Evolutionary conservation across 2,113 vertebrate species (phyloP), one percentile per base, ranked within the genome.

Genomic region (Gymnarchus niloticus): DNA sequence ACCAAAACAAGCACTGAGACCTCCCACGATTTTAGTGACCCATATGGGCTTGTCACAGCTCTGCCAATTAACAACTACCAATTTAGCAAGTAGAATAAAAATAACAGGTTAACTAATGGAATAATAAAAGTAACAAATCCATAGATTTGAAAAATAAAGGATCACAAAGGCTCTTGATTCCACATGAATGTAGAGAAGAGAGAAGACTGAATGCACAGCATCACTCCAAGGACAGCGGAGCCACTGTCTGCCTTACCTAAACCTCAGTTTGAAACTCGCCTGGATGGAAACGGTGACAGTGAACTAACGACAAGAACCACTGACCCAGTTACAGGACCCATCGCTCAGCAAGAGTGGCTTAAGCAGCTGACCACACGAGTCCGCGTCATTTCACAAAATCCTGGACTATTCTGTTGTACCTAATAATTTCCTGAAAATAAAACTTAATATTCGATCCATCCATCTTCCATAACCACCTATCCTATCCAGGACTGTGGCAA

Each of bases 11-110:
- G 23, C 28, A 69, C n/a, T 19, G 8, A 69, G 56, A 25, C 44
- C 85, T 56, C 48, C 85, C 51, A 83, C 46, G 23, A 57, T 86
- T 81, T 49, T 21, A n/a, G 56, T 59, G 56, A 65, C 77, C 77
- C 46, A 49, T n/a, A 87, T 28, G 82, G 59, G 76, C 33, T 12
- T 59, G n/a, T 81, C 10, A 56, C n/a, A 80, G 52, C 7, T 33
- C 46, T 28, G 17, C 14, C 8, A 52, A 33, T 76, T 28, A 46
- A 84, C 82, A 81, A 59, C 54, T 41, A 23, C 2, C 19, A 1
- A 65, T 84, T 81, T 28, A 46, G 52, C 37, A 21, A 81, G 10
- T 46, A 7, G 12, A 41, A 14, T 76, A 41, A 19, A 41, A 41
- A 41, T 17, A 41, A 76, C 25, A 33, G 69, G 23, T 7, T 7